Conservation (phyloP, 2,888 invertebrate species). For the Drosophila pseudotakahashii region DNA sequence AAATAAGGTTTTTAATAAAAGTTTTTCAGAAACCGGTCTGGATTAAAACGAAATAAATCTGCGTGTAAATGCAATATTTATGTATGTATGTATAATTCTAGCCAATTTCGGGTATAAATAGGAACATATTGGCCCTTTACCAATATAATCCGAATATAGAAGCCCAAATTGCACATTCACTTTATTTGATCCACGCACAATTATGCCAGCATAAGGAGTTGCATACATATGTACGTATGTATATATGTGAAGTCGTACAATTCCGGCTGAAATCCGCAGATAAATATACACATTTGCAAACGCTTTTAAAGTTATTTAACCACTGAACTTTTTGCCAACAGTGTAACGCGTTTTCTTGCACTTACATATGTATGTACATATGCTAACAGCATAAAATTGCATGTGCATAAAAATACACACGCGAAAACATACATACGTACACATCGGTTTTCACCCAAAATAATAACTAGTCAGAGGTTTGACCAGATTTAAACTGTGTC, state of each 20-base stretch:
- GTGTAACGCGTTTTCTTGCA: background rate
- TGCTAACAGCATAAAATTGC: slow-evolving; percentile 31
- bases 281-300: background rate
- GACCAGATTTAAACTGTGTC: background rate
- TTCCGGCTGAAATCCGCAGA: background rate
- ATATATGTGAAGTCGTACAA: background rate
- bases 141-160: slow-evolving; percentile 4
- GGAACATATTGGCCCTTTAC: slow-evolving; percentile 13
- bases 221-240: background rate
- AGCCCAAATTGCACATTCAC: background rate
- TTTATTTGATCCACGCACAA: slow-evolving; percentile 14
- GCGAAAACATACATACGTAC: slow-evolving; percentile 26
- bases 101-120: background rate
- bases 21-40: background rate
- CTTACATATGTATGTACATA: background rate
- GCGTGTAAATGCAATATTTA: no score
- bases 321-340: background rate
- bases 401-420: slow-evolving; percentile 36
- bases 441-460: background rate
- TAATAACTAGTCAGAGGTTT: background rate
- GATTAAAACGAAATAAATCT: background rate
- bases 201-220: slow-evolving; percentile 8
- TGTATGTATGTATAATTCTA: background rate
- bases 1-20: background rate
- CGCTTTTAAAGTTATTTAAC: background rate